Evolutionary conservation across 1,140 invertebrate genomes (phyloP).

Genomic region (Pogonognathellus flavescens): DNA sequence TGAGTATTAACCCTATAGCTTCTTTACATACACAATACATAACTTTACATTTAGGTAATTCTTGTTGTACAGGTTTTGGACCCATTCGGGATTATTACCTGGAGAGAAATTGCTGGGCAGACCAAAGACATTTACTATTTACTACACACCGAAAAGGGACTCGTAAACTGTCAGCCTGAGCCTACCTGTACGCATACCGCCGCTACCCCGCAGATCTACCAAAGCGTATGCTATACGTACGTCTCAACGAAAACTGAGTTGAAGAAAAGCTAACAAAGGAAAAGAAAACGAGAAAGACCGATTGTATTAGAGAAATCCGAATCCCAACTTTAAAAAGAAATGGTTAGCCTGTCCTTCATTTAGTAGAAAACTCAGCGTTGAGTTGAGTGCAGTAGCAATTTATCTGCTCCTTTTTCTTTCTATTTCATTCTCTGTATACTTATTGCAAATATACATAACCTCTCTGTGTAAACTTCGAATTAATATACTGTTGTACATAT

Average conservation of each 20-base stretch:
- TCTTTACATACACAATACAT: too few species aligned
- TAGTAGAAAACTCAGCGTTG: slow-evolving; percentile 44
- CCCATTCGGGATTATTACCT: background rate
- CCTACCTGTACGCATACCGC: background rate
- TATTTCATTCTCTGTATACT: slow-evolving; percentile 13
- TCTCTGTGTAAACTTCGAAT: slow-evolving; percentile 2
- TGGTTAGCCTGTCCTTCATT: slow-evolving; percentile 42
- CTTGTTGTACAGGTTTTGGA: too few species aligned
- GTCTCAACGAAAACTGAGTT: slow-evolving; percentile 13
- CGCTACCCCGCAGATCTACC: slow-evolving; percentile 13
- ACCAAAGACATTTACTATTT: background rate
- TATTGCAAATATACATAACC: slow-evolving; percentile 19
- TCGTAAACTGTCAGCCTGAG: background rate
- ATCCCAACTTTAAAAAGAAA: slow-evolving; percentile 42
- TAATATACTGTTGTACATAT: background rate
- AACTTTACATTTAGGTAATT: too few species aligned
- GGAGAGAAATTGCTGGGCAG: background rate
- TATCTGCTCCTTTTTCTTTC: slow-evolving; percentile 22
- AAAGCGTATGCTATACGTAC: background rate
- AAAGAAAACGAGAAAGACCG: slow-evolving; percentile 38
- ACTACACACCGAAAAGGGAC: background rate
- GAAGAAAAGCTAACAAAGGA: slow-evolving; percentile 45
- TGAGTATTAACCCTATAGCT: too few species aligned
- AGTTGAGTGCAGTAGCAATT: slow-evolving; percentile 41
- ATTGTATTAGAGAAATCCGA: slow-evolving; percentile 42